Conservation (phyloP, 2,888 invertebrate species). For the Drosophila sordidapex region DNA sequence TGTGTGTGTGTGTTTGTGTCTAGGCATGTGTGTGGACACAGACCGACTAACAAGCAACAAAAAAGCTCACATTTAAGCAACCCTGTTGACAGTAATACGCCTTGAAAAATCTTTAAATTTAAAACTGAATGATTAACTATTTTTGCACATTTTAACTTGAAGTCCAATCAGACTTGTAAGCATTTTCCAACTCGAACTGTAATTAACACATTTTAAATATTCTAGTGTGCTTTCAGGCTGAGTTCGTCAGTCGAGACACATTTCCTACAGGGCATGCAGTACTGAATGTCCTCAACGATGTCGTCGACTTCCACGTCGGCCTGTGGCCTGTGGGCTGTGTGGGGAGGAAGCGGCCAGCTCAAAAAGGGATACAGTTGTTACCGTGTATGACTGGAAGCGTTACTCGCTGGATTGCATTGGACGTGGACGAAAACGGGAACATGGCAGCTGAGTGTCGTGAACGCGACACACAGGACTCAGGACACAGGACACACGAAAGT, state of each 20-base stretch:
- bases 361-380: slow-evolving; percentile 79
- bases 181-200: background rate
- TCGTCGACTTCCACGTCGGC: slow-evolving; percentile 53
- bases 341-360: slow-evolving; percentile 35
- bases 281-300: slow-evolving; percentile 44
- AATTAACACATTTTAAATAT: slow-evolving; percentile 25
- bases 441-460: slow-evolving; percentile 67
- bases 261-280: slow-evolving; percentile 67
- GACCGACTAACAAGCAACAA: slow-evolving; percentile 27
- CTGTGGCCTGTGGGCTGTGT: slow-evolving; percentile 3
- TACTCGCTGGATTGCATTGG: slow-evolving; percentile 35
- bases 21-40: slow-evolving; percentile 41
- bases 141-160: background rate
- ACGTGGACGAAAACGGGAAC: slow-evolving; percentile 47
- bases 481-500: slow-evolving; percentile 15
- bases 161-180: background rate
- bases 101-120: slow-evolving; percentile 3
- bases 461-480: slow-evolving; percentile 46
- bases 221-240: slow-evolving; percentile 68
- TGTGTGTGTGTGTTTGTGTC: slow-evolving; percentile 19
- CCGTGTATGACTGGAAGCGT: slow-evolving; percentile 60
- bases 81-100: slow-evolving; percentile 41
- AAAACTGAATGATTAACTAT: slow-evolving; percentile 7
- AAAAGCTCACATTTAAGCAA: slow-evolving; percentile 39
- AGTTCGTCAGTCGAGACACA: slow-evolving; percentile 34